Evolutionary conservation across 2,113 vertebrate species (phyloP).

Genomic region (Polyodon spathula): DNA sequence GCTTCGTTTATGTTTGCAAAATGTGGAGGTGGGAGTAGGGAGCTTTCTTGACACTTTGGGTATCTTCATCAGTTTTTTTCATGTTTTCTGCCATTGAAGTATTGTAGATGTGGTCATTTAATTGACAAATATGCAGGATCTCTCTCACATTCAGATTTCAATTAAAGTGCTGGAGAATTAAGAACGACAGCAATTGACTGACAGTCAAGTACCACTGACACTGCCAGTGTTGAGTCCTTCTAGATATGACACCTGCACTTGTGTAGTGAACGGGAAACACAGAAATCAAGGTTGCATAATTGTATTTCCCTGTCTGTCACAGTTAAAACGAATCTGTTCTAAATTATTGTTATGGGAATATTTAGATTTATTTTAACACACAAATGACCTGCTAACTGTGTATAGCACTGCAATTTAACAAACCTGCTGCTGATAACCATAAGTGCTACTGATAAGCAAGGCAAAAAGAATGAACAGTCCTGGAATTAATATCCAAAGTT

Average conservation of each 20-base stretch:
- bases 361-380: not conserved
- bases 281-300: not conserved
- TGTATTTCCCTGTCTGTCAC: not conserved
- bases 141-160: not conserved
- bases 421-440: not conserved
- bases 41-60: not conserved
- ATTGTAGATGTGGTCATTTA: not conserved
- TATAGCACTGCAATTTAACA: not conserved
- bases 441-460: no score
- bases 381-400: not conserved
- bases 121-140: not conserved
- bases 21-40: not conserved
- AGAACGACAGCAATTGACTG: not conserved
- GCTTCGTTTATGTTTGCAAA: no score
- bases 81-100: constrained; percentile 3
- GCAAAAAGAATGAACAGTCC: no score
- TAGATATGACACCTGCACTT: not conserved
- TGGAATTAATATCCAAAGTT: no score
- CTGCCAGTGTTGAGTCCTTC: not conserved
- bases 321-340: not conserved
- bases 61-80: not conserved
- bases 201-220: not conserved
- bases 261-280: not conserved
- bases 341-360: not conserved
- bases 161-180: not conserved